phyloP scores from a whole-genome alignment of 2,888 invertebrate species.

The Perizoma affinitatum region DNA sequence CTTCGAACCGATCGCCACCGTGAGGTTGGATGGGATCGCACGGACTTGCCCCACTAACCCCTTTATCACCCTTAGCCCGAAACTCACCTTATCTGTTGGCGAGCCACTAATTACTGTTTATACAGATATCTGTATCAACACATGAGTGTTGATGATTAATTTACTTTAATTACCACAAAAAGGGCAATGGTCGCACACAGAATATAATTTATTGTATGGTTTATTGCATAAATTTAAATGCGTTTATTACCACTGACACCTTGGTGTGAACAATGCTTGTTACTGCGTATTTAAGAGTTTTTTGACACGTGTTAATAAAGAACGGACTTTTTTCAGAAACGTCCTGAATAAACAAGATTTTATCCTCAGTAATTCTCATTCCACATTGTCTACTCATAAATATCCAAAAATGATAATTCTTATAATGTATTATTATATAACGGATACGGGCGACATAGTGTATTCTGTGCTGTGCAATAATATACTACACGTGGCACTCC shows the following conservation, averaged over 20 bases:
- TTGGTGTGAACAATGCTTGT: not conserved
- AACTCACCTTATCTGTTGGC: conserved; percentile 29
- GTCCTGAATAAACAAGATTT: no score
- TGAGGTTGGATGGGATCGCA: conserved; percentile 38
- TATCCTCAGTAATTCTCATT: no score
- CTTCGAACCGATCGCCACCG: conserved; percentile 39
- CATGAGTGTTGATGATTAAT: conserved; percentile 19
- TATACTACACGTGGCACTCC: conserved; percentile 42
- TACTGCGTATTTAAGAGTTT: no score
- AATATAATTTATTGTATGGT: not conserved
- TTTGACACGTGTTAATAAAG: not conserved
- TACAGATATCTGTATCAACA: conserved; percentile 7
- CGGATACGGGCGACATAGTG: conserved; percentile 44
- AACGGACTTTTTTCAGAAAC: no score
- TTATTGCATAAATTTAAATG: not conserved
- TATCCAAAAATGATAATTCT: not conserved
- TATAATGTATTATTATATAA: no score
- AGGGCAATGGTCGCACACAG: conserved; percentile 22
- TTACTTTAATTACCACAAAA: conserved; percentile 17
- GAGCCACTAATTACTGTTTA: conserved; percentile 26
- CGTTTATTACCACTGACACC: not conserved
- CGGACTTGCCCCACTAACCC: conserved; percentile 65
- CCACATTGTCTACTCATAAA: no score
- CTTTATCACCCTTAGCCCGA: conserved; percentile 47
- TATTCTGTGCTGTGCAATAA: conserved; percentile 39